These are phyloP conservation scores for Terrapene triunguis DNA, from an alignment of 2,113 vertebrate species.

Conservation along the genomic window DNA sequence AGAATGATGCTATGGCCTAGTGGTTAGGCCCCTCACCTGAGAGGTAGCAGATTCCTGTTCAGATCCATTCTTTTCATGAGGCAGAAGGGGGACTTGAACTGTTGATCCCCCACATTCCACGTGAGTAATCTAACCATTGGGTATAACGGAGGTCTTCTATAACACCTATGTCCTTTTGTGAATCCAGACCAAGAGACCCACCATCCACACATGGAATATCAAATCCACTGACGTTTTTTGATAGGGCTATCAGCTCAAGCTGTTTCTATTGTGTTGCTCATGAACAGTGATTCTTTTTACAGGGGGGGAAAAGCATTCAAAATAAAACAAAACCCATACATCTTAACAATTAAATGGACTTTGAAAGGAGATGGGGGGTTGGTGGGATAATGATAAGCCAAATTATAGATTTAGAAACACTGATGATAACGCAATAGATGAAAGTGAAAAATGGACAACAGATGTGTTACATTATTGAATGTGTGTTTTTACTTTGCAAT, in stretches of 20 bases:
- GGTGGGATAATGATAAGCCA: constrained; percentile 4
- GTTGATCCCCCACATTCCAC: neutral
- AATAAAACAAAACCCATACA: constrained; percentile 11
- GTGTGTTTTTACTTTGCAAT: neutral
- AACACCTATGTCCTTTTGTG: neutral
- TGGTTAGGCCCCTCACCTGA: neutral
- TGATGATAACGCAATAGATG: constrained; percentile 3
- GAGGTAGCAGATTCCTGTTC: neutral
- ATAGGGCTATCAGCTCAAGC: neutral
- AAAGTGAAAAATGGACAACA: neutral
- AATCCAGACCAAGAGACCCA: neutral
- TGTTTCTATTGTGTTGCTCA: constrained; percentile 22
- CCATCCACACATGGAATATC: constrained; percentile 9
- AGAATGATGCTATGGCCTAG: neutral
- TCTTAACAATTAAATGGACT: constrained; percentile 21
- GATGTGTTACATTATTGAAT: neutral
- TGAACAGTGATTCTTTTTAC: neutral
- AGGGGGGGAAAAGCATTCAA: neutral
- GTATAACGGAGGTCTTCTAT: neutral
- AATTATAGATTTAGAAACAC: constrained; percentile 26
- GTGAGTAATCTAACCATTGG: neutral
- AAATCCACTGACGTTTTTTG: constrained; percentile 26
- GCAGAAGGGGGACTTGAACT: neutral
- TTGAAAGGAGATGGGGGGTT: constrained; percentile 33
- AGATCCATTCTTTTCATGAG: neutral